Evolutionary conservation across 2,113 vertebrate species (phyloP), one percentile per base, ranked within the genome.

Genomic region (Brachypteracias leptosomus): DNA sequence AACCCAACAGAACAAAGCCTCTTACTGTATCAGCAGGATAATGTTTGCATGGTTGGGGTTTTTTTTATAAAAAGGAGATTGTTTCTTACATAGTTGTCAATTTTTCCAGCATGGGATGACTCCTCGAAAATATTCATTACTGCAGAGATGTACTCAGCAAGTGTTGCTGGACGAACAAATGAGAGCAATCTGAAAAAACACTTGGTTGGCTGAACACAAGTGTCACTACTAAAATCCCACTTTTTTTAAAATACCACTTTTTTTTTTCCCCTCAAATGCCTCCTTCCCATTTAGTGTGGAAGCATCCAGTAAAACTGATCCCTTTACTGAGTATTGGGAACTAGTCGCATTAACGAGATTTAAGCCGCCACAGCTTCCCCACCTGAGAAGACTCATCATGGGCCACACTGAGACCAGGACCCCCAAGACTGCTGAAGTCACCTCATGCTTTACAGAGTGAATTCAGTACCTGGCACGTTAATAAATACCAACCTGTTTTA

Each of bases 401-500:
- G 51, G 7, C 25, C 80, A 42, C 16, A 35, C 54, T 24, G 16
- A 75, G 42, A 55, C 28, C 33, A 54, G 75, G 46, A 66, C 7
- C 13, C 26, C 13, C 25, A 70, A 51, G 24, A 57, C 26, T 22
- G 28, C 1, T 54, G 46, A 78, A 93, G 55, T 35, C 3, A 58
- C 57, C 58, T 70, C 36, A 21, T 13, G 40, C 40, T 89, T 94
- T 59, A 46, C 4, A 70, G 38, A 63, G 10, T 16, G 33, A 94
- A 83, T 77, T 83, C 42, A 81, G 65, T 80, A 77, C 38, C 33
- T 79, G 52, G 47, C n/a, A 49, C 33, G n/a, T 67, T 73, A 70
- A 74, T 74, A 93, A 78, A 83, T 31, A 87, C 4, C 25, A 66
- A 46, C 58, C 79, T 38, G 61, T 40, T 89, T 58, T 44, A 94